Evolutionary conservation across 1,140 invertebrate species (phyloP), one percentile per base, ranked within the genome.

Genomic region (Leguminivora glycinivorella): DNA sequence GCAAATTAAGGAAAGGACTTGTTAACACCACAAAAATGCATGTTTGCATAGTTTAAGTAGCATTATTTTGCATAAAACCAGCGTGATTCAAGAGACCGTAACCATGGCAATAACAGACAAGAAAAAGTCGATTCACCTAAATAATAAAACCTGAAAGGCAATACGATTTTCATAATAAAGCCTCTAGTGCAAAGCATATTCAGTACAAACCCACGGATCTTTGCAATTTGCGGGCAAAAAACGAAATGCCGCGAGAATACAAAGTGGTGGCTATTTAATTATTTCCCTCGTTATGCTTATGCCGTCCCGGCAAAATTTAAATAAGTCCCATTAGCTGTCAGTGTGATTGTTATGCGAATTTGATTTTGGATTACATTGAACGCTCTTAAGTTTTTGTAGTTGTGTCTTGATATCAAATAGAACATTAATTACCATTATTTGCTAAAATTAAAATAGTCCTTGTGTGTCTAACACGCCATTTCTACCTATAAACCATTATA

Each of bases 171-270:
- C 31, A 38, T 40, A 75, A 73, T 60, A 70, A 68, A 72, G 52
- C 69, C 68, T 69, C 70, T 71, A 70, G 69, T 70, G 66, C 69
- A 71, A 67, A 73, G 71, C 73, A 74, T 68, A 74, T 73, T 76
- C 72, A 72, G 72, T 73, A 75, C 71, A 78, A 80, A 73, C 73
- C 73, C 68, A 70, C 58, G 73, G 73, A 75, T 77, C 78, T 75
- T 74, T 71, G 74, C 78, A 75, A 80, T 80, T 80, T 80, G 74
- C 70, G 78, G 73, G 75, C 75, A 77, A 77, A 78, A 77, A 74
- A 71, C 68, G 71, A 34, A 72, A 77, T 72, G 70, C 74, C 69
- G 69, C 72, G 26, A 29, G 78, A 77, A 77, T 80, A 77, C 74
- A 77, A 80, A 80, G 69, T 74, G 71, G 74, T 58, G 52, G 22